Base-by-base conservation (phyloP, 2,797 vertebrate species). In the Amniataba percoides region DNA sequence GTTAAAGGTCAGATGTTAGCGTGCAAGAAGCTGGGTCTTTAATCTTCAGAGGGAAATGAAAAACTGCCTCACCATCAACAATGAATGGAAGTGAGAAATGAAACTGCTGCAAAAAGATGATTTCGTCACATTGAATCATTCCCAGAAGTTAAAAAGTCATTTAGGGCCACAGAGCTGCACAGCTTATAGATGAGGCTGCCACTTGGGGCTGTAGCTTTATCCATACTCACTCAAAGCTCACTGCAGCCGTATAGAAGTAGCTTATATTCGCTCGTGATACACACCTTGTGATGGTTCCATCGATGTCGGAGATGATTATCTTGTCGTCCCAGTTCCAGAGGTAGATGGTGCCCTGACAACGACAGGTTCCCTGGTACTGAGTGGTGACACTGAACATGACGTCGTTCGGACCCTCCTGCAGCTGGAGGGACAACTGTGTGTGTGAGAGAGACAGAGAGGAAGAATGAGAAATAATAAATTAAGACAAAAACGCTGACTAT, bases 251-350 rank as follows among this genome's bases (percentile, higher is more conserved):
- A 19, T 23, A 10, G 18, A 76, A 15, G 11, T 10, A 39, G 16
- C 2, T 31, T 49, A 3, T 69, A 21, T 56, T 57, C 6, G 40
- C 18, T n/a, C 21, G 12, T 14, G 5, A 46, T 21, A 48, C 76
- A 21, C 36, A 97, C 98, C 98, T 96, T 58, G 98, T 99, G 89
- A 99, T 99, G 82, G 98, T 99, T 76, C 98, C 98, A 19, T 99
- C 98, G 4, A 99, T 99, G 89, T 99, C 98, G 1, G 98, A 99
- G 92, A 99, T 99, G 59, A 99, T 91, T 13, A 99, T 97, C 85
- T 97, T 99, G 88, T 99, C 98, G 6, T 99, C 97, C 98, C 98
- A 99, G 81, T 97, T 96, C 98, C 98, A 99, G 9, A 99, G 90
- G 92, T 99, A 99, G 91, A 99, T 98, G 83, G 97, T 99, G 78